These are phyloP conservation scores for Myodes glareolus DNA, from an alignment of 2,113 vertebrate genomes.

Conservation along the genomic window DNA sequence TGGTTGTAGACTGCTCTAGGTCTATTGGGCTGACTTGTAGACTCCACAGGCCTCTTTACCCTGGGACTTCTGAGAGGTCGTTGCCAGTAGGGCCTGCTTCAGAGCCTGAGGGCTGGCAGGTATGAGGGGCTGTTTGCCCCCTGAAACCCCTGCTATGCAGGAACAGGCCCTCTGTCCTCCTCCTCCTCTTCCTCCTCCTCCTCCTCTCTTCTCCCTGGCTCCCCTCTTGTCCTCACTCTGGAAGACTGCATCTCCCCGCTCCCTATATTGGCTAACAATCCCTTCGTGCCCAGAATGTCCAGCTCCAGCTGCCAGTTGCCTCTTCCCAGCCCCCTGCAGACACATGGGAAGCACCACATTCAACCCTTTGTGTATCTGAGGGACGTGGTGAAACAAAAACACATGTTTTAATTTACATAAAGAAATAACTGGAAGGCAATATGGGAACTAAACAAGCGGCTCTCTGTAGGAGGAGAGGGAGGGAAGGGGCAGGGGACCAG, in stretches of 20 bases:
- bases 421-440: neutral
- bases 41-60: neutral
- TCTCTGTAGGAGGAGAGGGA: neutral
- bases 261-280: neutral
- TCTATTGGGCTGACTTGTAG: neutral
- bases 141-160: neutral
- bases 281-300: no score
- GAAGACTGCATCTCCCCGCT: no score
- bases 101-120: neutral
- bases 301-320: neutral
- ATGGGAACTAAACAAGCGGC: neutral
- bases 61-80: rapidly evolving
- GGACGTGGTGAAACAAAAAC: neutral
- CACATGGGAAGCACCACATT: no score
- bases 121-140: neutral
- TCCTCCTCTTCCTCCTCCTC: neutral
- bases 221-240: neutral
- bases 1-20: neutral
- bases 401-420: neutral
- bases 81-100: neutral
- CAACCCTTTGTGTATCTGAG: neutral
- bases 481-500: neutral
- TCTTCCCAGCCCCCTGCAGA: neutral
- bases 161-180: neutral
- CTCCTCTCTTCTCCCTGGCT: neutral